Evolutionary conservation across 2,888 invertebrate species (phyloP), one percentile per base, ranked within the genome.

Genomic region (Rhingia campestris): DNA sequence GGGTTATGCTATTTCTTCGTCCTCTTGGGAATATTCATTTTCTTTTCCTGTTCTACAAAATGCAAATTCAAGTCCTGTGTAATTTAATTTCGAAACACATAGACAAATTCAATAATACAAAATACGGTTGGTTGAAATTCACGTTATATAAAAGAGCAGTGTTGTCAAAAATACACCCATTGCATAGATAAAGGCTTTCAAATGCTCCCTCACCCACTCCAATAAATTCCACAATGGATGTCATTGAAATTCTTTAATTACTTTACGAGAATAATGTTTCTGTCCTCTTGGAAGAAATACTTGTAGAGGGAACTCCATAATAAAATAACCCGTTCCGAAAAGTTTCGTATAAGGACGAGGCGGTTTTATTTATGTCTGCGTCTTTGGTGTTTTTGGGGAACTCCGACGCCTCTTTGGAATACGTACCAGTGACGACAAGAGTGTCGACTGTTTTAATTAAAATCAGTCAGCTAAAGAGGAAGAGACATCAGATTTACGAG

Each of bases 231-330:
- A 54, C 61, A 73, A 73, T 73, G 72, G 45, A 73, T 75, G 67
- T 32, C 67, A 76, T 67, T 69, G 51, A 53, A 76, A 67, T 76
- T 67, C 67, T 53, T 76, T 76, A 67, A 76, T 76, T 67, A 76
- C 59, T 76, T 66, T 66, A 35, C 74, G 66, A 66, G 66, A 51
- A 51, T 51, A 75, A 66, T 66, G 58, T 75, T 58, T 66, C 51
- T 59, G 35, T 14, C 45, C 73, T 63, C 45, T 73, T 37, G 54
- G 51, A n/a, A 41, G 45, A 47, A 56, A 49, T 64, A 49, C 22
- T 14, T 41, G 59, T 51, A 6, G 59, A 53, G 37, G 59, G n/a
- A 41, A 33, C 43, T 64, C 58, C 22, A 22, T 22, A 22, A 43
- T 59, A 43, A 58, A 43, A 58, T 37, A 58, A 66, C 66, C 49